These are phyloP conservation scores for Galago senegalensis DNA, from an alignment of 2,797 vertebrate genomes.

Conservation along the genomic window DNA sequence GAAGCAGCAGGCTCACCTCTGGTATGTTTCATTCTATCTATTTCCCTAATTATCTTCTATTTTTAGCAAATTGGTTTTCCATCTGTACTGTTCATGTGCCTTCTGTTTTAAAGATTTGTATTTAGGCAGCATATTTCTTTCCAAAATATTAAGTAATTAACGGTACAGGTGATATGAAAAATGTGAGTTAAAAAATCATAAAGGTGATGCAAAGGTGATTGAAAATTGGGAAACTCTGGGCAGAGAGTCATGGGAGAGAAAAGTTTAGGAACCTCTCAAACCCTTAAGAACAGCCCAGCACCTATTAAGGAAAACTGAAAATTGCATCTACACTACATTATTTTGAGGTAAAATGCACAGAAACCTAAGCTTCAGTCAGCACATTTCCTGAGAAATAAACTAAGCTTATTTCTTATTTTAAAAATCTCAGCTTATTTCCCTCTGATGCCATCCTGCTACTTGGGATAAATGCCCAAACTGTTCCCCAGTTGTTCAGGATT, in stretches of 20 bases:
- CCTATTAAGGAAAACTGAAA: neutral
- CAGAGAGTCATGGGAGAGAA: neutral
- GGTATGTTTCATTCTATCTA: neutral
- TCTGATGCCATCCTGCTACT: neutral
- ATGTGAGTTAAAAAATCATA: neutral
- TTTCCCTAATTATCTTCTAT: neutral
- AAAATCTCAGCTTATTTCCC: neutral
- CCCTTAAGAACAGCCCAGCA: neutral
- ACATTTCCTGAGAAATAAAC: neutral
- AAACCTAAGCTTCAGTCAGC: neutral
- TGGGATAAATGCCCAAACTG: neutral
- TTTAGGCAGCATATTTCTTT: neutral
- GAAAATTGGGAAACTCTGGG: neutral
- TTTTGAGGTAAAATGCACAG: neutral
- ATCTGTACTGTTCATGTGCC: neutral
- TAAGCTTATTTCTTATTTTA: neutral
- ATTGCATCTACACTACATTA: neutral
- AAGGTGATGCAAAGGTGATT: neutral
- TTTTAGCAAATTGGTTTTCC: neutral
- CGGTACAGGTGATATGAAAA: neutral
- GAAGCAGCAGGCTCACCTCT: neutral
- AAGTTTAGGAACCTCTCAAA: no score
- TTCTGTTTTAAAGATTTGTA: neutral
- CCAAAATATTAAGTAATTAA: neutral
- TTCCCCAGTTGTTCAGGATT: accelerated